phyloP scores from a whole-genome alignment of 2,888 invertebrate genomes.

The Aleiodes testaceus region DNA sequence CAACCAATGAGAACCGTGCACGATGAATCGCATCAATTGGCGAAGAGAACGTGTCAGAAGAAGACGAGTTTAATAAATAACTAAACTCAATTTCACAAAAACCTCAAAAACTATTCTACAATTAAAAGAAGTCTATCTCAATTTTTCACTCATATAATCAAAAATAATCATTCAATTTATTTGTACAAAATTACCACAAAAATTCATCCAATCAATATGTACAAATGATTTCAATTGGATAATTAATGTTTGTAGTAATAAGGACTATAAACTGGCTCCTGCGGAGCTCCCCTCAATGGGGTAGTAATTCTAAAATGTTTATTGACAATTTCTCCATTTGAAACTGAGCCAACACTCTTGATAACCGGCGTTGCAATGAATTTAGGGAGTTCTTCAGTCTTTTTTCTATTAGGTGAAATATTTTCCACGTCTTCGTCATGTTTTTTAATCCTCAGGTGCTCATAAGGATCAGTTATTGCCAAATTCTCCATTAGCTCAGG shows the following conservation, averaged over 20 bases:
- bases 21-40: no score
- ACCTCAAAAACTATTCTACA: no score
- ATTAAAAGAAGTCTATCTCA: no score
- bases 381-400: background rate
- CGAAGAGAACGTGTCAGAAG: no score
- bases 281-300: background rate
- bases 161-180: no score
- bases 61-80: no score
- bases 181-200: no score
- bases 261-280: background rate
- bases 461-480: background rate
- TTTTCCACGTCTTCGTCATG: background rate
- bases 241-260: background rate
- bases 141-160: no score
- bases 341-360: background rate
- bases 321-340: background rate
- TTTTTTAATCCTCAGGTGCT: background rate
- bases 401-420: background rate
- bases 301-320: background rate
- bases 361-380: slow-evolving; percentile 25
- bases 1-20: no score
- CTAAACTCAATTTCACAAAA: no score
- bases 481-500: slow-evolving; percentile 18
- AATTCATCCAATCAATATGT: no score
- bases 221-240: background rate